A percentile compares a stretch with the other conserved stretches of the same genome.
phyloP scores from a whole-genome alignment of 2,888 invertebrate species.

The Chymomyza amoena region DNA sequence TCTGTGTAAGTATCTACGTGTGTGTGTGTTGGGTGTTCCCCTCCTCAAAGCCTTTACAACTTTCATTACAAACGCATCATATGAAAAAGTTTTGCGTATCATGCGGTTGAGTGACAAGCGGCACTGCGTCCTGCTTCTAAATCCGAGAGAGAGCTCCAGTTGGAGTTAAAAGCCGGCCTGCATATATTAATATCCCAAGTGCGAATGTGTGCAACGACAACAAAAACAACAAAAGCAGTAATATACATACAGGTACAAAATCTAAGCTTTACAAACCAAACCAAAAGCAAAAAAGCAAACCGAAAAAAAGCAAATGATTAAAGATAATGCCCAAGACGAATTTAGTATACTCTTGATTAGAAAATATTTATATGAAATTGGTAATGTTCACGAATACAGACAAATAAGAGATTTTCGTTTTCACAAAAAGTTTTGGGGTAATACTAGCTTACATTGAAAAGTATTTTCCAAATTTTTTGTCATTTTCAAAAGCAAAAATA shows the following conservation, averaged over 20 bases:
- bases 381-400: no score
- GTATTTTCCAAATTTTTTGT: no score
- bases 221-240: constrained; percentile 24
- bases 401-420: no score
- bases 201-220: constrained; percentile 41
- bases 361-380: no score
- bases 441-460: no score
- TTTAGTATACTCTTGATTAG: neutral
- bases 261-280: constrained; percentile 28
- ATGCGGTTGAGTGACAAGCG: constrained; percentile 47
- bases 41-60: constrained; percentile 33
- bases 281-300: neutral
- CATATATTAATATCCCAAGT: constrained; percentile 69
- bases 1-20: neutral
- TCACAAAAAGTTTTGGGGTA: no score
- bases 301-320: neutral
- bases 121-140: constrained; percentile 3
- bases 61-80: constrained; percentile 68
- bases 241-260: neutral
- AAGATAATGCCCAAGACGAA: neutral
- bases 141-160: constrained; percentile 16
- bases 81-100: constrained; percentile 61
- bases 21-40: neutral
- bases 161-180: constrained; percentile 66
- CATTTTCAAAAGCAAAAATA: no score